Conservation (phyloP, 2,113 vertebrate genomes). For the Lynx canadensis region DNA sequence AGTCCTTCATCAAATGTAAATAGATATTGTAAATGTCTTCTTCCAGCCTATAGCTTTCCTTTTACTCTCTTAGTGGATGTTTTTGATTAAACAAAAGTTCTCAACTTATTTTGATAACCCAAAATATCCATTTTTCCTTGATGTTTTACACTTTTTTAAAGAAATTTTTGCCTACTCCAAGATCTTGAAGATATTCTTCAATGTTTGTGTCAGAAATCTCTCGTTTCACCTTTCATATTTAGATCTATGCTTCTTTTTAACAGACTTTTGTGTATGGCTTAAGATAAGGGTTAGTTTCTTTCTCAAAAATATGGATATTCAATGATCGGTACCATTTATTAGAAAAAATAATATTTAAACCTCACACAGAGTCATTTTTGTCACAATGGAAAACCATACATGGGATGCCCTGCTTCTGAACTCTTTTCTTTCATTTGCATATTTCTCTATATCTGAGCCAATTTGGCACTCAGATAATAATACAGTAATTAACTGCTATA, state of each 20-base stretch:
- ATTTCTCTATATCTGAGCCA: background rate
- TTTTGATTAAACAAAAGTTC: background rate
- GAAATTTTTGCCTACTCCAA: background rate
- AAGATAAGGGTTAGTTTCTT: background rate
- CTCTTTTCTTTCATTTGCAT: background rate
- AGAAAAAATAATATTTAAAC: background rate
- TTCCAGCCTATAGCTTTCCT: background rate
- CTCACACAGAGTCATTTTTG: background rate
- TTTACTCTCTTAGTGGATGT: background rate
- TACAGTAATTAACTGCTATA: background rate
- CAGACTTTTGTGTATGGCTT: background rate
- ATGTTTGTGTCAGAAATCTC: background rate
- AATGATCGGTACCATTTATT: background rate
- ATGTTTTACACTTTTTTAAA: background rate
- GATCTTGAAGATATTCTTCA: background rate
- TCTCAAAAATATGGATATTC: background rate
- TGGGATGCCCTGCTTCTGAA: background rate
- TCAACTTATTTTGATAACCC: background rate
- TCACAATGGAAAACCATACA: background rate
- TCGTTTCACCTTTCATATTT: background rate
- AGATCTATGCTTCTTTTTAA: background rate
- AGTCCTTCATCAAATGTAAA: background rate
- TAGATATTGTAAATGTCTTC: background rate
- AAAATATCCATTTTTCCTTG: background rate
- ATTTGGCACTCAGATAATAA: background rate